Conservation (phyloP, 2,113 vertebrate species). For the Cephalopterus ornatus region DNA sequence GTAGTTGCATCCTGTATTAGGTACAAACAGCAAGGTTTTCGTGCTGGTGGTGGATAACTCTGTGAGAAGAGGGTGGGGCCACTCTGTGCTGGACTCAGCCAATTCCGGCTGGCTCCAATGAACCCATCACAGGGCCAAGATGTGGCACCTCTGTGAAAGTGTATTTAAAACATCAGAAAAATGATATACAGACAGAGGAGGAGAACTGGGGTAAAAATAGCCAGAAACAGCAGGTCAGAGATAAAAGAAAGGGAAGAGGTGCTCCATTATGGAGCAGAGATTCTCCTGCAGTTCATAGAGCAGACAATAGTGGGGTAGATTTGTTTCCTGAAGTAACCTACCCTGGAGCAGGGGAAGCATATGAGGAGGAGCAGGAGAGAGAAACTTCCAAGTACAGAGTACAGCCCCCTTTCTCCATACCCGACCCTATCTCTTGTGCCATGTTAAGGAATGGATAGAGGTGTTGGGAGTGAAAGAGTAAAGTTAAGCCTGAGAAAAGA, state of each 20-base stretch:
- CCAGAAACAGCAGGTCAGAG: not conserved
- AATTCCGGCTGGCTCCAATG: not conserved
- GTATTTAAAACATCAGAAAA: not conserved
- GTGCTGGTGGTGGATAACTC: rapidly evolving
- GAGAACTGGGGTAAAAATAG: rapidly evolving
- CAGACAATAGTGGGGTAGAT: not conserved
- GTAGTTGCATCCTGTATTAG: not conserved
- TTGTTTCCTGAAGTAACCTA: not conserved
- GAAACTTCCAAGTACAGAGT: not conserved
- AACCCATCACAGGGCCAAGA: rapidly evolving
- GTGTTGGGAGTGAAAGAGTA: not conserved
- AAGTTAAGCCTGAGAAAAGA: not conserved
- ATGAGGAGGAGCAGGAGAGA: not conserved
- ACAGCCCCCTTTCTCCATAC: not conserved
- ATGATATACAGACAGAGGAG: not conserved
- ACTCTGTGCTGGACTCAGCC: not conserved
- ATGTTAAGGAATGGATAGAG: not conserved
- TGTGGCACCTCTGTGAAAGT: not conserved
- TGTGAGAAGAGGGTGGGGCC: not conserved
- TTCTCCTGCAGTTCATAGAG: not conserved
- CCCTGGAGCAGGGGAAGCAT: not conserved
- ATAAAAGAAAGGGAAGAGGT: not conserved
- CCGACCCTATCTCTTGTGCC: not conserved
- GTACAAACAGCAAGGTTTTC: not conserved
- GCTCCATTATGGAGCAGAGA: not conserved